phyloP scores from a whole-genome alignment of 2,113 vertebrate genomes.

The Aplodontia rufa region DNA sequence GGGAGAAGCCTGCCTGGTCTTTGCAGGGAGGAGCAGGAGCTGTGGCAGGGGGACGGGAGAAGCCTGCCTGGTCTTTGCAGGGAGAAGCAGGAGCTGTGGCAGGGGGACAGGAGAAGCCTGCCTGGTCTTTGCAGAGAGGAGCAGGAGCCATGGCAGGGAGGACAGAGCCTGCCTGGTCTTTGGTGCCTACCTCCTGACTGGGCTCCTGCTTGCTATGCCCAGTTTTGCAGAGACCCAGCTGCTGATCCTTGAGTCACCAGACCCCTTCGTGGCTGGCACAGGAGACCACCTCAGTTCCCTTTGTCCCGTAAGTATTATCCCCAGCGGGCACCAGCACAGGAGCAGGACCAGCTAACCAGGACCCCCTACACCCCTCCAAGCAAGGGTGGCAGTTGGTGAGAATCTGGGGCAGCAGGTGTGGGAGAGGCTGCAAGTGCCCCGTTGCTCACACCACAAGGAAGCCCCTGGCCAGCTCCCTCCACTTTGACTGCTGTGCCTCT shows the following conservation, averaged over 20 bases:
- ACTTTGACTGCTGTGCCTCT: neutral
- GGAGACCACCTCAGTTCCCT: neutral
- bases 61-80: no score
- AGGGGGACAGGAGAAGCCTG: no score
- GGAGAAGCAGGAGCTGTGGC: no score
- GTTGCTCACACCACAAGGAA: neutral
- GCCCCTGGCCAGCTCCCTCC: neutral
- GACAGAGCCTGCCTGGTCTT: neutral
- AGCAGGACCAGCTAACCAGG: neutral
- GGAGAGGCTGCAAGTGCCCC: neutral
- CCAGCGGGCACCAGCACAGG: neutral
- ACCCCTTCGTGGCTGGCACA: fast-evolving
- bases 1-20: no score
- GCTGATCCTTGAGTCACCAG: neutral
- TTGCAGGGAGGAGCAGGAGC: no score
- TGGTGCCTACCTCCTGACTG: neutral
- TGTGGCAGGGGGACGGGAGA: no score
- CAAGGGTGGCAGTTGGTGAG: neutral
- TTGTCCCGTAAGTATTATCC: neutral
- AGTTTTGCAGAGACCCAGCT: neutral
- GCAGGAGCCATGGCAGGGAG: neutral
- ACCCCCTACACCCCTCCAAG: neutral
- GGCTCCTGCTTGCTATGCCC: neutral
- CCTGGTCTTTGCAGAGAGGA: no score
- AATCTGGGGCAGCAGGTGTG: neutral